These are phyloP conservation scores for Carcinoscorpius rotundicauda DNA, from an alignment of 1,140 invertebrate genomes.

Conservation along the genomic window DNA sequence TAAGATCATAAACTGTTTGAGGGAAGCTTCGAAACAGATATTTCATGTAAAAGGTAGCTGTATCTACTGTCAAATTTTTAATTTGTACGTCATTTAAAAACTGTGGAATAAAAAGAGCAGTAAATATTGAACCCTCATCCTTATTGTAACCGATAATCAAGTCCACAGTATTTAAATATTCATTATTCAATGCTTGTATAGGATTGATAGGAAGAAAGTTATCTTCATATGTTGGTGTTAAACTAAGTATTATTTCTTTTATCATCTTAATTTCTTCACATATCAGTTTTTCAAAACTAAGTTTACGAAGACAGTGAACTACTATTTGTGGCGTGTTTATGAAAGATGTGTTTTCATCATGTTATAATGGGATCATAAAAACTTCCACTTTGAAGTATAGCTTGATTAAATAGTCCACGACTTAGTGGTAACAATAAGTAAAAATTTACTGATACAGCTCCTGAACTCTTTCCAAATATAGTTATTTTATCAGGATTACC, in stretches of 20 bases:
- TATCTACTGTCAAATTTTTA: not conserved
- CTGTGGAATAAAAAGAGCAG: not conserved
- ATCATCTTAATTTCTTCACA: constrained; percentile 2
- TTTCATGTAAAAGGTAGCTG: not conserved
- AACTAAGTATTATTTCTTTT: not conserved
- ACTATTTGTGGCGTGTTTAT: not conserved
- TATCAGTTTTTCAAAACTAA: not conserved
- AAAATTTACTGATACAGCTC: constrained; percentile 29
- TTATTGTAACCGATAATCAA: constrained; percentile 12
- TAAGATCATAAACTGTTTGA: not conserved
- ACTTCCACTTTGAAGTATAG: constrained; percentile 31
- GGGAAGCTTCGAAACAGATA: not conserved
- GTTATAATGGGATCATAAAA: not conserved
- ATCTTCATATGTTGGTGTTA: constrained; percentile 5
- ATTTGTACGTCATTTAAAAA: not conserved
- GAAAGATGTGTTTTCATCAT: not conserved
- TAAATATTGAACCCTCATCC: constrained; percentile 17
- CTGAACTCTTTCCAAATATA: constrained; percentile 39
- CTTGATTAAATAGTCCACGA: constrained; percentile 24
- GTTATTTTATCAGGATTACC: constrained; percentile 31
- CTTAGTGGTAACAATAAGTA: constrained; percentile 33
- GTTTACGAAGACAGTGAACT: not conserved
- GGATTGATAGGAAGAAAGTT: constrained; percentile 14
- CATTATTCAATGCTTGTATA: constrained; percentile 3
- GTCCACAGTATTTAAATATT: constrained; percentile 9